A percentile compares a stretch with the other conserved stretches of the same genome.
Conservation (phyloP, 2,888 invertebrate species). For the Tholera decimalis region DNA sequence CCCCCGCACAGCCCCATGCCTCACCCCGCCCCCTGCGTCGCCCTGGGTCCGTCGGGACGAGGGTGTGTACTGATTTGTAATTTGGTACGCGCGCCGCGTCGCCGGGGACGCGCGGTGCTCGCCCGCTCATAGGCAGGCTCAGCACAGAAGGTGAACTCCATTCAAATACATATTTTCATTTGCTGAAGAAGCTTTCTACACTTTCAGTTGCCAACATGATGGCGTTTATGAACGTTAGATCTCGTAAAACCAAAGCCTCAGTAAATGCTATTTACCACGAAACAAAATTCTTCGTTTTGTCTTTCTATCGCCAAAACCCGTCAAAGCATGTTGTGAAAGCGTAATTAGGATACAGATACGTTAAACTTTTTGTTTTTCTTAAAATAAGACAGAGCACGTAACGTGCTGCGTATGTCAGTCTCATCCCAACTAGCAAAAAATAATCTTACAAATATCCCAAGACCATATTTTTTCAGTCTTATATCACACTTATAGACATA, state of each 20-base stretch:
- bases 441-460: too few relatives aligned
- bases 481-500: too few relatives aligned
- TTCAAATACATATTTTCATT: not conserved
- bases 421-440: too few relatives aligned
- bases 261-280: too few relatives aligned
- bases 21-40: slow-evolving; percentile 12
- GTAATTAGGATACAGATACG: not conserved
- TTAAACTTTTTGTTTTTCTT: too few relatives aligned
- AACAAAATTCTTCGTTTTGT: too few relatives aligned
- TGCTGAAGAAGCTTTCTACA: not conserved
- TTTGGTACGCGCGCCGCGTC: slow-evolving; percentile 64
- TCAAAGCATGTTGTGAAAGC: not conserved
- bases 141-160: slow-evolving; percentile 21
- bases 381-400: too few relatives aligned
- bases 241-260: too few relatives aligned
- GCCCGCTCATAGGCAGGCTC: not conserved
- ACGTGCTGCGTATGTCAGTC: too few relatives aligned
- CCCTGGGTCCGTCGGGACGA: slow-evolving; percentile 54
- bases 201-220: not conserved
- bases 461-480: too few relatives aligned
- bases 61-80: slow-evolving; percentile 73
- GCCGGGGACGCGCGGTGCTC: slow-evolving; percentile 22
- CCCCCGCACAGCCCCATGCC: slow-evolving; percentile 6
- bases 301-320: too few relatives aligned
- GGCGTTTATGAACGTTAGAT: not conserved